Evolutionary conservation across 2,888 invertebrate genomes (phyloP).

Genomic region (Lasius platythorax): DNA sequence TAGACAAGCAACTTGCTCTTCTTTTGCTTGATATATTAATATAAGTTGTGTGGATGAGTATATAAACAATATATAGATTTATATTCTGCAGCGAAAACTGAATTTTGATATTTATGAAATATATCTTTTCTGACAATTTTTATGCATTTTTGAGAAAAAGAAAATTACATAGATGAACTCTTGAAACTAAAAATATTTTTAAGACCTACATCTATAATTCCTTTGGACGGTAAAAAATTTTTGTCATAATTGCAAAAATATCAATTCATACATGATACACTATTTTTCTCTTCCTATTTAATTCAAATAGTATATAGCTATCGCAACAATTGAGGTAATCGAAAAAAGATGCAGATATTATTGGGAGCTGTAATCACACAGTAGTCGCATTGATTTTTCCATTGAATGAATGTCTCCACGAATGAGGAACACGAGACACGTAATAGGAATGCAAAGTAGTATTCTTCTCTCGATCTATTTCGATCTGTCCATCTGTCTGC

Average conservation of each 20-base stretch:
- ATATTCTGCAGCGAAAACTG: neutral
- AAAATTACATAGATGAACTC: neutral
- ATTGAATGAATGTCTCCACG: neutral
- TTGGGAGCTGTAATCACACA: neutral
- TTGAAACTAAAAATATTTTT: neutral
- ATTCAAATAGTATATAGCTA: neutral
- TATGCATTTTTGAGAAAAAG: neutral
- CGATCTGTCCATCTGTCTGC: constrained; percentile 64
- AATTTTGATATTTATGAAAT: neutral
- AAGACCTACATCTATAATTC: neutral
- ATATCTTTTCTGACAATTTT: neutral
- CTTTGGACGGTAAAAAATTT: neutral
- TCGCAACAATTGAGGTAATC: neutral
- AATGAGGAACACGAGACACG: neutral
- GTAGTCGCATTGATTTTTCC: neutral
- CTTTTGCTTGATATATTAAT: neutral
- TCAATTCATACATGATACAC: neutral
- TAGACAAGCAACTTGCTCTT: neutral
- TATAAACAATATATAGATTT: neutral
- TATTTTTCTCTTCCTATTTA: neutral
- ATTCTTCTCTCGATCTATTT: constrained; percentile 54
- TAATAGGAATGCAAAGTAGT: constrained; percentile 29
- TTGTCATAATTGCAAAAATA: neutral
- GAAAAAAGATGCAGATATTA: constrained; percentile 2
- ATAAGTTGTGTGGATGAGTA: neutral